Conservation (phyloP, 2,113 vertebrate genomes). For the Muscicapa adusta region DNA sequence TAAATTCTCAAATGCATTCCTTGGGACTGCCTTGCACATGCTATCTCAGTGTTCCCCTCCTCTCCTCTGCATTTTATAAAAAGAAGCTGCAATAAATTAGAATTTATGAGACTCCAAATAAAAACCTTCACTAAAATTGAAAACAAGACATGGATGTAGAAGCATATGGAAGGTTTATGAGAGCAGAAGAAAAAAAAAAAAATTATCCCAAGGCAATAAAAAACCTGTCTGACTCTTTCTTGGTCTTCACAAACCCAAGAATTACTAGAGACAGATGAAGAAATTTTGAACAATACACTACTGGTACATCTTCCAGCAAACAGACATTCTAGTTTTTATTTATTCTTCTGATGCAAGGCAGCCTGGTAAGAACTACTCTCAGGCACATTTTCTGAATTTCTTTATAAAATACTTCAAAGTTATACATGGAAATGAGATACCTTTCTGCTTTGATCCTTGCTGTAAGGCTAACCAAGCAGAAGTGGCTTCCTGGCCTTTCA, state of each 20-base stretch:
- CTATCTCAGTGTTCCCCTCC: not conserved
- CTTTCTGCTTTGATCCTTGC: conserved; percentile 19
- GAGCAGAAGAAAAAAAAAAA: not conserved
- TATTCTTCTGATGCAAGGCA: not conserved
- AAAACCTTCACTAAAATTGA: conserved; percentile 53
- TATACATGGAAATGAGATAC: conserved; percentile 5
- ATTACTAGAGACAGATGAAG: conserved; percentile 22
- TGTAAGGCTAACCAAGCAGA: not conserved
- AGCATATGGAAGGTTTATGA: conserved; percentile 56
- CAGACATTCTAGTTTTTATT: not conserved
- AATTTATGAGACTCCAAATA: conserved; percentile 56
- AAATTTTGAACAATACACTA: not conserved
- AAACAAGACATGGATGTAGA: conserved; percentile 38
- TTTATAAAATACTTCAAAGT: conserved; percentile 31
- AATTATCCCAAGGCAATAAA: conserved; percentile 13
- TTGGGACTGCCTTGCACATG: conserved; percentile 3
- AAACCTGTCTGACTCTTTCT: conserved; percentile 14
- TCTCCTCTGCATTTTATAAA: not conserved
- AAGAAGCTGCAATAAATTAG: conserved; percentile 61
- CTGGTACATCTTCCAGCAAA: not conserved
- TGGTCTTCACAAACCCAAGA: conserved; percentile 4
- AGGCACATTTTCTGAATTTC: not conserved
- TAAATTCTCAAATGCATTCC: conserved; percentile 23
- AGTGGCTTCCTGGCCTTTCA: not conserved
- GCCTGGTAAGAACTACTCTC: not conserved